A percentile compares a stretch with the other conserved stretches of the same genome.
These are phyloP conservation scores for Clanis bilineata DNA, from an alignment of 2,888 invertebrate species.

Conservation along the genomic window DNA sequence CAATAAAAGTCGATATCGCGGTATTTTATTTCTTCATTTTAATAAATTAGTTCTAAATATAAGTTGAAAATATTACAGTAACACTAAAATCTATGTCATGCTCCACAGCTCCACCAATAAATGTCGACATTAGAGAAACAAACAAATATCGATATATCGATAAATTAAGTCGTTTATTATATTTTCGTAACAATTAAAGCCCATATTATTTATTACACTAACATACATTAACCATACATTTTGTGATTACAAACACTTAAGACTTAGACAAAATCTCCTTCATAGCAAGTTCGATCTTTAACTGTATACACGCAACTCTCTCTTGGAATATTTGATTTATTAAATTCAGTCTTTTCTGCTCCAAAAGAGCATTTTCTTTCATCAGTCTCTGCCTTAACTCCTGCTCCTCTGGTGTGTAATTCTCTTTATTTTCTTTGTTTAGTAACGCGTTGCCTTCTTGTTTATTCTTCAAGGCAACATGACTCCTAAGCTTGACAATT, in stretches of 20 bases:
- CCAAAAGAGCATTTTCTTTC: constrained; percentile 85
- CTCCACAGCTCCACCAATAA: neutral
- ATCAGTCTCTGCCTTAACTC: constrained; percentile 69
- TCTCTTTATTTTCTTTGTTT: constrained; percentile 63
- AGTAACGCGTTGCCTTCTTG: constrained; percentile 55
- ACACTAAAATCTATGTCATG: neutral
- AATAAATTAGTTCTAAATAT: neutral
- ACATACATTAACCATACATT: neutral
- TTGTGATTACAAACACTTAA: constrained; percentile 31
- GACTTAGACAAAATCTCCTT: constrained; percentile 79
- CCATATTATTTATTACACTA: constrained; percentile 14
- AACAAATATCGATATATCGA: constrained; percentile 6
- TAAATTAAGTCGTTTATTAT: constrained; percentile 1
- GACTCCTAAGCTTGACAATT: constrained; percentile 84
- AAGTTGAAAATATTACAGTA: neutral
- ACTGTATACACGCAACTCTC: constrained; percentile 85
- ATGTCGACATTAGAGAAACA: neutral
- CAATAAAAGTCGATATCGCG: neutral
- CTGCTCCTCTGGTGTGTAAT: constrained; percentile 61
- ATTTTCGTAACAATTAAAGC: constrained; percentile 7
- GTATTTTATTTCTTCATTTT: neutral
- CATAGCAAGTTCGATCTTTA: constrained; percentile 86
- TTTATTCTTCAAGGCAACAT: constrained; percentile 75
- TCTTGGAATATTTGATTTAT: constrained; percentile 88
- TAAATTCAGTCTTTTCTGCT: constrained; percentile 85